Evolutionary conservation across 2,113 vertebrate species (phyloP).

Genomic region (Rhinolophus ferrumequinum): DNA sequence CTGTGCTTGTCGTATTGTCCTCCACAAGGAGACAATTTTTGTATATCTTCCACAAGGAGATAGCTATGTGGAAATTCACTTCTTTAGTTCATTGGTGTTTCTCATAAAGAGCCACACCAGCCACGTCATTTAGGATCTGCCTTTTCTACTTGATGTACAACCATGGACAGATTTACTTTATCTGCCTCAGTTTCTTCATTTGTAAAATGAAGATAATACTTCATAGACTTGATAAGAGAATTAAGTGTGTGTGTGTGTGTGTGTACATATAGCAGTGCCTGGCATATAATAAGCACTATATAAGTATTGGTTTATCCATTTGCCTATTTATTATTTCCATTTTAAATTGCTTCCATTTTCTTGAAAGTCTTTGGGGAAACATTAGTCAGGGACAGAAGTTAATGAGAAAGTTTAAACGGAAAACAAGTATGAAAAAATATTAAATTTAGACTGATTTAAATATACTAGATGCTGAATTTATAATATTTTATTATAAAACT

Average conservation of each 20-base stretch:
- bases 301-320: slow-evolving; percentile 1
- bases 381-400: background rate
- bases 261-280: background rate
- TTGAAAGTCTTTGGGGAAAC: slow-evolving; percentile 17
- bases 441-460: slow-evolving; percentile 46
- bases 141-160: background rate
- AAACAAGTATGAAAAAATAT: slow-evolving; percentile 31
- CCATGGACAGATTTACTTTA: slow-evolving; percentile 3
- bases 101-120: background rate
- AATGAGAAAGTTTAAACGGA: slow-evolving; percentile 32
- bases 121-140: background rate
- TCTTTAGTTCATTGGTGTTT: background rate
- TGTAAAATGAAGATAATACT: background rate
- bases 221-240: slow-evolving; percentile 1
- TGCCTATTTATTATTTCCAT: slow-evolving; percentile 12
- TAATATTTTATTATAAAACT: slow-evolving; percentile 43
- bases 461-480: slow-evolving; percentile 8
- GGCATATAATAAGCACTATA: background rate
- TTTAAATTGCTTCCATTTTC: slow-evolving; percentile 33
- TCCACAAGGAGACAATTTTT: background rate
- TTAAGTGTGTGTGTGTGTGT: background rate
- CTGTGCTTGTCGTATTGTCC: background rate
- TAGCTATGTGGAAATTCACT: background rate
- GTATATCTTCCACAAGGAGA: background rate
- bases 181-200: slow-evolving; percentile 28